A percentile compares a stretch with the other conserved stretches of the same genome.
Evolutionary conservation across 1,140 invertebrate species (phyloP).

Genomic region (Grapholita molesta): DNA sequence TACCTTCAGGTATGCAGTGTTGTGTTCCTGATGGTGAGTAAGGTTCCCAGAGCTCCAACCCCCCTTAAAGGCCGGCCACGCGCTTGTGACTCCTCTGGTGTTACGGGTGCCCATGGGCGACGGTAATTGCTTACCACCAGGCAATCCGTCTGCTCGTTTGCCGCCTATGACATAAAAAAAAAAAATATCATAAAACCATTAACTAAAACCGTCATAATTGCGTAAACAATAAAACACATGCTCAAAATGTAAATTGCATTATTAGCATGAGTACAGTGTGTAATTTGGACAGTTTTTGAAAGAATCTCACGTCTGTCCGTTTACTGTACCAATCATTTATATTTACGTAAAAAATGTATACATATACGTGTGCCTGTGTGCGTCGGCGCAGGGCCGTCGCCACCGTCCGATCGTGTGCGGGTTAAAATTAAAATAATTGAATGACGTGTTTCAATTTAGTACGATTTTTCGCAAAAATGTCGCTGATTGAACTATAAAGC

Average conservation of each 20-base stretch:
- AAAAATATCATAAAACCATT: not conserved
- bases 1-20: too few relatives aligned
- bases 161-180: too few relatives aligned
- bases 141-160: too few relatives aligned
- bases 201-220: not conserved
- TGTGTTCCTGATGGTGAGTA: too few relatives aligned
- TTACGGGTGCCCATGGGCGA: too few relatives aligned
- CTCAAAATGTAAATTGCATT: not conserved
- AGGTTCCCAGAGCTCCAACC: too few relatives aligned
- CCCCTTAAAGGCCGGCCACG: too few relatives aligned
- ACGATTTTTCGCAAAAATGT: not conserved
- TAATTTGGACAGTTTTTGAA: not conserved
- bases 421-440: not conserved
- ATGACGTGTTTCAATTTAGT: not conserved
- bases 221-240: not conserved
- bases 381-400: slow-evolving; percentile 26
- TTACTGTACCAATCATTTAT: slow-evolving; percentile 47
- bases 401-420: not conserved
- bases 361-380: slow-evolving; percentile 30
- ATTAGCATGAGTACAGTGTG: not conserved
- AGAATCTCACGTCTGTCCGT: not conserved
- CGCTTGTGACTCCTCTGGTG: too few relatives aligned
- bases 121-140: too few relatives aligned
- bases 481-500: not conserved
- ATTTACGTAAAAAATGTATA: slow-evolving; percentile 37